These are phyloP conservation scores for Aphidius ervi DNA, from an alignment of 1,140 invertebrate species.

Conservation along the genomic window DNA sequence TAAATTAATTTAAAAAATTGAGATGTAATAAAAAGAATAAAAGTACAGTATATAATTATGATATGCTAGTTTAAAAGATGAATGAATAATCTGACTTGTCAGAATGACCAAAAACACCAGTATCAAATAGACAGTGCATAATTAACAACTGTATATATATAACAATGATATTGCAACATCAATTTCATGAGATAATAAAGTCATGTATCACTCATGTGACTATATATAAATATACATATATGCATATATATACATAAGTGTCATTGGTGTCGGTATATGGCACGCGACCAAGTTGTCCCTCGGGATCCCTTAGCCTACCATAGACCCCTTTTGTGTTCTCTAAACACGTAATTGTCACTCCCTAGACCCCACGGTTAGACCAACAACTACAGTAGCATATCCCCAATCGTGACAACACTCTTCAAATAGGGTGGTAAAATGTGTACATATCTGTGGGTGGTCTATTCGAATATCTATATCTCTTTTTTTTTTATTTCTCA, in stretches of 20 bases:
- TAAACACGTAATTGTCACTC: slow-evolving; percentile 47
- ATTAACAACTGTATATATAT: slow-evolving; percentile 2
- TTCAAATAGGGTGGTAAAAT: slow-evolving; percentile 17
- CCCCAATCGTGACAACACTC: slow-evolving; percentile 17
- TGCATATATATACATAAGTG: not conserved
- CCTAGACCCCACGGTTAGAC: slow-evolving; percentile 10
- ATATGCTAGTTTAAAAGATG: not conserved
- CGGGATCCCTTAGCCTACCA: slow-evolving; percentile 27
- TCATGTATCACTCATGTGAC: not conserved
- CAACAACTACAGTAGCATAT: slow-evolving; percentile 13
- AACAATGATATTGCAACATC: slow-evolving; percentile 11
- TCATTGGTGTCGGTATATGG: slow-evolving; percentile 22
- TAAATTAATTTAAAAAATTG: too few species aligned
- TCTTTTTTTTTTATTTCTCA: not conserved
- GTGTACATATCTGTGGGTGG: not conserved
- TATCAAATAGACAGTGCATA: not conserved
- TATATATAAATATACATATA: not conserved
- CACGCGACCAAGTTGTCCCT: slow-evolving; percentile 41
- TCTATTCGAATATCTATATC: slow-evolving; percentile 9
- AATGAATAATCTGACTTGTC: not conserved
- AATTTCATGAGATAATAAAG: slow-evolving; percentile 12
- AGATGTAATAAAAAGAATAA: too few species aligned
- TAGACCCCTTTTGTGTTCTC: slow-evolving; percentile 35
- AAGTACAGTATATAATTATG: too few species aligned
- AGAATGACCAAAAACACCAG: not conserved